These are phyloP conservation scores for Hydriomena furcata DNA, from an alignment of 2,888 invertebrate species.

Conservation along the genomic window DNA sequence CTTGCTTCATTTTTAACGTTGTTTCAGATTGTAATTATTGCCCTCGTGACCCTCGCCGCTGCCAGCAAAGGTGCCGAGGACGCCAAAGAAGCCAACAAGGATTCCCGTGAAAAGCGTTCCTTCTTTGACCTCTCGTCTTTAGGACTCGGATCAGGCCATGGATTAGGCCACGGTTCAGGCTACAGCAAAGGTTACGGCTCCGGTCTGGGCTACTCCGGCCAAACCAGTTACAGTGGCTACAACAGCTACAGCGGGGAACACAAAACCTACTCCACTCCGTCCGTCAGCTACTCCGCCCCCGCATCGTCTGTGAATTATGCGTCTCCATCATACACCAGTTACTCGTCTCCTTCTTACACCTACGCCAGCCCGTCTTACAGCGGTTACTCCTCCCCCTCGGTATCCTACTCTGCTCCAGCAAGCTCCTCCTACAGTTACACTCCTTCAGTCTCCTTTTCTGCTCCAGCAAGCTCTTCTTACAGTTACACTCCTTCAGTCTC, in stretches of 20 bases:
- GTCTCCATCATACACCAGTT: constrained; percentile 18
- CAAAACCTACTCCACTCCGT: constrained; percentile 20
- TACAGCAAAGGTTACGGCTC: constrained; percentile 15
- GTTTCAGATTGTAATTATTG: constrained; percentile 41
- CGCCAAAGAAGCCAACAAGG: constrained; percentile 32
- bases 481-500: constrained; percentile 7
- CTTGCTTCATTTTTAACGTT: neutral
- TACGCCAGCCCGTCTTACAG: constrained; percentile 20
- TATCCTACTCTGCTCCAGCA: constrained; percentile 19
- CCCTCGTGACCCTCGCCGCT: constrained; percentile 39
- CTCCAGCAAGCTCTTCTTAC: constrained; percentile 13
- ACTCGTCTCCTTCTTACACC: constrained; percentile 25
- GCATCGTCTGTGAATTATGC: constrained; percentile 11
- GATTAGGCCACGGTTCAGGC: constrained; percentile 15
- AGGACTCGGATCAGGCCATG: constrained; percentile 23
- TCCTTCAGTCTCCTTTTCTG: constrained; percentile 10
- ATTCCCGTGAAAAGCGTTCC: constrained; percentile 52
- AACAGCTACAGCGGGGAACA: constrained; percentile 15
- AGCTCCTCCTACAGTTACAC: constrained; percentile 16
- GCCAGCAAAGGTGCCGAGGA: constrained; percentile 19
- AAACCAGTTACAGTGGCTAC: constrained; percentile 24
- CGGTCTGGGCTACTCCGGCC: constrained; percentile 6
- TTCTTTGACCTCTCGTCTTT: constrained; percentile 34
- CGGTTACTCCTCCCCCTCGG: constrained; percentile 22
- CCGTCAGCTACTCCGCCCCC: constrained; percentile 23